phyloP scores from a whole-genome alignment of 2,888 invertebrate genomes.

The Drosophila lacicola region DNA sequence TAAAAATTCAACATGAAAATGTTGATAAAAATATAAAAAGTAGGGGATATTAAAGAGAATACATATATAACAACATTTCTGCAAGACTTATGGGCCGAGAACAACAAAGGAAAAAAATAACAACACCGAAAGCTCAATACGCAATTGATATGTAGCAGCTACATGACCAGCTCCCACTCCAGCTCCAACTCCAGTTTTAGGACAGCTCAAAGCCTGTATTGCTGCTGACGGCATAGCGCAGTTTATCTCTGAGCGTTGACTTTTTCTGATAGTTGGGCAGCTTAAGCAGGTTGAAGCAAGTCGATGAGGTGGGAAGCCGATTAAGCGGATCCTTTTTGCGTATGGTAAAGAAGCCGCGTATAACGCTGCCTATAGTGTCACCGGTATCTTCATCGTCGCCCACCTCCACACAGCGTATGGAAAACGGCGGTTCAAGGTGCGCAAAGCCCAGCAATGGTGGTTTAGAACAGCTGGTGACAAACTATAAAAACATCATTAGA shows the following conservation, averaged over 20 bases:
- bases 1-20: constrained; percentile 47
- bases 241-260: constrained; percentile 96
- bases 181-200: constrained; percentile 85
- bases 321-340: constrained; percentile 97
- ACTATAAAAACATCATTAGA: constrained; percentile 85
- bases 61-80: constrained; percentile 47
- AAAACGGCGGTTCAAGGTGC: constrained; percentile 98
- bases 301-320: constrained; percentile 98
- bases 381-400: constrained; percentile 98
- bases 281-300: constrained; percentile 99
- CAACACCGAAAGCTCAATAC: constrained; percentile 49
- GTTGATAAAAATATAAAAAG: constrained; percentile 50
- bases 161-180: not conserved
- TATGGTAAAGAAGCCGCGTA: constrained; percentile 99
- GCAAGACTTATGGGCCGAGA: constrained; percentile 12
- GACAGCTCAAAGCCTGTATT: constrained; percentile 99
- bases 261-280: constrained; percentile 99
- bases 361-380: constrained; percentile 92
- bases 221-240: constrained; percentile 98
- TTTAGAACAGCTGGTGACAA: constrained; percentile 98
- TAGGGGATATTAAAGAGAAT: constrained; percentile 6
- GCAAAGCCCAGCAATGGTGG: constrained; percentile 98
- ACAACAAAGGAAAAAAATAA: constrained; percentile 26
- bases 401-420: constrained; percentile 99
- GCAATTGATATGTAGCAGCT: constrained; percentile 48